Conservation (phyloP, 1,140 invertebrate species). For the Drosophila biarmipes region DNA sequence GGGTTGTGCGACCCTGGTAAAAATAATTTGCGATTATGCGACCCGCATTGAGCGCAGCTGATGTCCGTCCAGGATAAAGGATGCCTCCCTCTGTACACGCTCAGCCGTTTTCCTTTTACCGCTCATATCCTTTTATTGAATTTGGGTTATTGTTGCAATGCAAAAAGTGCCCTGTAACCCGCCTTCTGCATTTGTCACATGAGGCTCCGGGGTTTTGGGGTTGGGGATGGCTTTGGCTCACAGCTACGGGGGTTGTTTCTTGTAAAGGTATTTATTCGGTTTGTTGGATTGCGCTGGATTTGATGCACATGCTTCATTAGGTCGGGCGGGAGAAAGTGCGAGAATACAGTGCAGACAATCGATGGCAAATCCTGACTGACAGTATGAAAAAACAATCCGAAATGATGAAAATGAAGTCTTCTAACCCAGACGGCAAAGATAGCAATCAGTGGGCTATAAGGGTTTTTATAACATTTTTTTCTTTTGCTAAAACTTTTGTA, state of each 20-base stretch:
- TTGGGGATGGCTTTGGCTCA: constrained; percentile 12
- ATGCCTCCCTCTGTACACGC: neutral
- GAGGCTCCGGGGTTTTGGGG: constrained; percentile 7
- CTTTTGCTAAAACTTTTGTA: neutral
- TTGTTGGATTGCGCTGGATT: constrained; percentile 63
- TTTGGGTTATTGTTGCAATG: constrained; percentile 75
- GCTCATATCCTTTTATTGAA: constrained; percentile 71
- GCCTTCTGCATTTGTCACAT: constrained; percentile 65
- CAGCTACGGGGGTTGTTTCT: constrained; percentile 41
- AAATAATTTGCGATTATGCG: constrained; percentile 76
- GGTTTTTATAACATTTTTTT: neutral
- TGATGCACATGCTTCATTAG: constrained; percentile 67
- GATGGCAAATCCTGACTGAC: constrained; percentile 37
- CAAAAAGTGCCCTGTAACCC: constrained; percentile 20
- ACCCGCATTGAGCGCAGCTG: constrained; percentile 68
- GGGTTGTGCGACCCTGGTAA: constrained; percentile 24
- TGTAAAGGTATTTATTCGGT: constrained; percentile 69
- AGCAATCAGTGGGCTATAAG: constrained; percentile 1
- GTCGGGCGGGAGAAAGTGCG: constrained; percentile 17
- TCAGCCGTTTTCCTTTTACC: constrained; percentile 46
- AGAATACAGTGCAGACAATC: constrained; percentile 13
- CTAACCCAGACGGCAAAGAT: constrained; percentile 16
- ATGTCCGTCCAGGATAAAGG: constrained; percentile 55
- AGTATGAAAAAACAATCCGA: constrained; percentile 3
- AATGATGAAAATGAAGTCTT: constrained; percentile 16